Conservation (phyloP, 2,797 vertebrate species). For the Scomberomorus guttatus region DNA sequence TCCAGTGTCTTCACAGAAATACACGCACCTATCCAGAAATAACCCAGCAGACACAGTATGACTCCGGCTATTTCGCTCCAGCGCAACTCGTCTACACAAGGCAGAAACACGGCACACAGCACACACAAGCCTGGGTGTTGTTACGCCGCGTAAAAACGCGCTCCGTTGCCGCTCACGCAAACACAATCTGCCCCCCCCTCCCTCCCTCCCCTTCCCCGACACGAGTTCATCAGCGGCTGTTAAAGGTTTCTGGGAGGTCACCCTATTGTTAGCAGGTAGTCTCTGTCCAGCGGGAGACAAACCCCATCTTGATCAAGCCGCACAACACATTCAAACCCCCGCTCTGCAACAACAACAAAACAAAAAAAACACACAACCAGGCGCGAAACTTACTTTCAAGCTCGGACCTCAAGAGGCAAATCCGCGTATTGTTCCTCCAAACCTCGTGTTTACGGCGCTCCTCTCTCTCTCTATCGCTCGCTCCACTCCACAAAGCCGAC, state of each 20-base stretch:
- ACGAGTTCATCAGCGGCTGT: conserved; percentile 69
- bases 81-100: conserved; percentile 45
- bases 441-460: conserved; percentile 75
- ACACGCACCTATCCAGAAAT: conserved; percentile 27
- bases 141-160: conserved; percentile 51
- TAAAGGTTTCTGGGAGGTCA: conserved; percentile 82
- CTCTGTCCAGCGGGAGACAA: conserved; percentile 76
- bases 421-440: conserved; percentile 80
- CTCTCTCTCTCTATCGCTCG: conserved; percentile 64
- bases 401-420: conserved; percentile 76
- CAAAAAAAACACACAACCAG: conserved; percentile 75
- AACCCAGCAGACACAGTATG: conserved; percentile 40
- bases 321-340: conserved; percentile 58
- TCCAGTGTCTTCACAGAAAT: conserved; percentile 16
- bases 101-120: conserved; percentile 29
- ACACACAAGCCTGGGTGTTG: conserved; percentile 15
- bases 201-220: conserved; percentile 29
- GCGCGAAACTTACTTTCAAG: conserved; percentile 93
- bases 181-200: conserved; percentile 11
- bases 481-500: conserved; percentile 90
- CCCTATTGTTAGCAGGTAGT: conserved; percentile 90
- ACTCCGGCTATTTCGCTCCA: conserved; percentile 39
- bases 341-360: conserved; percentile 71
- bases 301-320: conserved; percentile 56
- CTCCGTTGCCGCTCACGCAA: conserved; percentile 30